A percentile compares a stretch with the other conserved stretches of the same genome.
Conservation (phyloP, 1,140 invertebrate species). For the Schlechtendalia chinensis region DNA sequence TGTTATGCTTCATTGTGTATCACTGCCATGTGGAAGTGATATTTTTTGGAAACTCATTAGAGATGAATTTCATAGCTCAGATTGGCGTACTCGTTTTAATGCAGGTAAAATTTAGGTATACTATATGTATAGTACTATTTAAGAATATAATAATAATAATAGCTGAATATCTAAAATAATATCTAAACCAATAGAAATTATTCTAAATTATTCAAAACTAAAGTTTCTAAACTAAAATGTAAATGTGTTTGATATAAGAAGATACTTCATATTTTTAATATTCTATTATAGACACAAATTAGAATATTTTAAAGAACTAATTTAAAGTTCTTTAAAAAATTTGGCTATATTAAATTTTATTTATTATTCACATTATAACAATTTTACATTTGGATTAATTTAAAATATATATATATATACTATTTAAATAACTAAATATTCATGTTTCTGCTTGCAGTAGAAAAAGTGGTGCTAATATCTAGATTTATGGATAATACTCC, state of each 20-base stretch:
- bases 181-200: too few species aligned
- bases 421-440: background rate
- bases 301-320: too few species aligned
- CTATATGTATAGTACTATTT: too few species aligned
- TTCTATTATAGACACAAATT: too few species aligned
- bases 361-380: too few species aligned
- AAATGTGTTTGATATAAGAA: too few species aligned
- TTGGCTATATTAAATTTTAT: too few species aligned
- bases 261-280: too few species aligned
- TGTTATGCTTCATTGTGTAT: constrained; percentile 90
- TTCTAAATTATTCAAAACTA: too few species aligned
- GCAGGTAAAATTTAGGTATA: constrained; percentile 63
- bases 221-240: too few species aligned
- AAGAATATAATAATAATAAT: background rate
- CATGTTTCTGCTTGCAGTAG: constrained; percentile 63
- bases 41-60: constrained; percentile 93
- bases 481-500: constrained; percentile 89
- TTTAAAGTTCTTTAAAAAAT: too few species aligned
- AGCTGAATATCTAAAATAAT: background rate
- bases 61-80: constrained; percentile 84
- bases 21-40: constrained; percentile 85
- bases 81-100: constrained; percentile 87
- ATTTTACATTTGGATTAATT: too few species aligned
- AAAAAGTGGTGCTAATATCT: constrained; percentile 87
- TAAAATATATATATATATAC: background rate